Evolutionary conservation across 1,140 invertebrate species (phyloP), one percentile per base, ranked within the genome.

Genomic region (Eurytemora carolleeae): DNA sequence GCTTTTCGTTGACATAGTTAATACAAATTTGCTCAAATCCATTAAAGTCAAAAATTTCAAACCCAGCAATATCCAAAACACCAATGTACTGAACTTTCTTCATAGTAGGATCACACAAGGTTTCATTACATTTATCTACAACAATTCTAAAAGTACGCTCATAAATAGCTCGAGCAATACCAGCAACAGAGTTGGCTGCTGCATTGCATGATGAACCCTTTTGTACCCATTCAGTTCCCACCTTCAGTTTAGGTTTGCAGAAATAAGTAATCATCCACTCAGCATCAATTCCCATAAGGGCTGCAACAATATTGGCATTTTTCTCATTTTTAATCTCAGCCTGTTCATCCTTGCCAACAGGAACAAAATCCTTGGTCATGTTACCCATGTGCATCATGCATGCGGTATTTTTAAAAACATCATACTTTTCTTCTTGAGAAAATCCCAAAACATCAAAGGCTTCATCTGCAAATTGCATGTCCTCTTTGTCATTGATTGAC

Each of bases 41-140:
- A 78, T 97, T 96, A 79, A 77, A 88, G 69, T 81, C 94, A 82
- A 98, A 98, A 79, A 98, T 98, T 79, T 98, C 95, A 77, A 98
- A 98, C 81, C 94, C 94, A 77, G 94, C 94, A 81, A 98, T 98
- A 89, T 98, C 95, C 81, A 98, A 82, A 78, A 98, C 94, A 89
- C 95, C 88, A 76, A 97, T 97, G 80, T 95, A 96, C 78, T n/a
- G n/a, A n/a, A n/a, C n/a, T n/a, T n/a, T n/a, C n/a, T n/a, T n/a
- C n/a, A n/a, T n/a, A n/a, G n/a, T 90, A 22, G 59, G 70, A 90
- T 96, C 78, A 95, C 80, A 91, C 63, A 80, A 72, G 57, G 78
- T 80, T 66, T 77, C 72, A 72, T 80, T 80, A 67, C 80, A 75
- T 64, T 76, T 72, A 64, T 69, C 74, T 24, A 80, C 78, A 58